Evolutionary conservation across 2,113 vertebrate genomes (phyloP), one percentile per base, ranked within the genome.

Genomic region (Urocynchramus pylzowi): DNA sequence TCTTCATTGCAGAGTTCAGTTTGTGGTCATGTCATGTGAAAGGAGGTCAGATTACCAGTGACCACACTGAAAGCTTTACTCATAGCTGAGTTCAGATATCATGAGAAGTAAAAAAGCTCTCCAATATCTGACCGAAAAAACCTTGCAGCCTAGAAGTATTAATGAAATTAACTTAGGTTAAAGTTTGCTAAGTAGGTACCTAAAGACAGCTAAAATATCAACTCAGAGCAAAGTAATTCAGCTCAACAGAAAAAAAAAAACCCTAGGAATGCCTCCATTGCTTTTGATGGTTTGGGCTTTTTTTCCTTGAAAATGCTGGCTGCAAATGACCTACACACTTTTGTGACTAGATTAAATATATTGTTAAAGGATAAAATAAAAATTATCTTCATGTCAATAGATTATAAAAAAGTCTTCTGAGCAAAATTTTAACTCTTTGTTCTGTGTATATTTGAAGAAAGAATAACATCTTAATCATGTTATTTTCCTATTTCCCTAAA

Each of bases 11-110:
- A 42, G 87, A 59, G 95, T 96, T 98, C 95, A 97, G 93, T 31
- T 56, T 95, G 91, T 95, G 98, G 96, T 95, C 96, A 92, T 2
- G 18, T 96, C 96, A 94, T 39, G 26, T 89, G 97, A 95, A 67
- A 90, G 56, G 17, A 87, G 56, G 68, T 74, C 80, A 64, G 31
- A 31, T 92, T 81, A 45, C 59, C 13, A 47, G 60, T 24, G 71
- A 60, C 56, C 0, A 0, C 2, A 6, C 16, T 73, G 39, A 85
- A 88, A 83, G 26, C 61, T 85, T 79, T 41, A 28, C n/a, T 90
- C 37, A 37, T 10, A 52, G 19, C 70, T 70, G 17, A 53, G 35
- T 33, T 59, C 77, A 76, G 26, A 41, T 75, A 75, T 14, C 68
- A 73, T n/a, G 35, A 77, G 33, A 78, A 80, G 33, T 11, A 21